phyloP scores from a whole-genome alignment of 1,140 invertebrate species.

The Mylabris phalerata region DNA sequence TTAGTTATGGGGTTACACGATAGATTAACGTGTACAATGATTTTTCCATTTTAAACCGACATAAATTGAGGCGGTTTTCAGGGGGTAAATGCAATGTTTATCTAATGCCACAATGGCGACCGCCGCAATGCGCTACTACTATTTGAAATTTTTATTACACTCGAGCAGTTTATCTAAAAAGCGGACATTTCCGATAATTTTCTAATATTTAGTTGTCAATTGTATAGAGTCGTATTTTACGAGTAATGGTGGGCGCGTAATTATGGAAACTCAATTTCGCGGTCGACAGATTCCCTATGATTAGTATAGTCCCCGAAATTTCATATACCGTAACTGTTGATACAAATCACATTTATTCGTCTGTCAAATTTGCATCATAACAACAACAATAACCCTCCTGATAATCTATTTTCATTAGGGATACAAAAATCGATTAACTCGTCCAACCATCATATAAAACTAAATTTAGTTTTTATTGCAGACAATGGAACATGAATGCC shows the following conservation, averaged over 20 bases:
- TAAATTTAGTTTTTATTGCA: not conserved
- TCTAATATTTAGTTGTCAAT: too few relatives aligned
- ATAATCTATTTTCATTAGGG: too few relatives aligned
- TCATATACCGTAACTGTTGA: conserved; percentile 4
- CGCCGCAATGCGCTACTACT: too few relatives aligned
- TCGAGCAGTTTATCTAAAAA: too few relatives aligned
- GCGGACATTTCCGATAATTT: too few relatives aligned
- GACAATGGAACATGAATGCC: conserved; percentile 5
- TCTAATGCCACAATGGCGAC: too few relatives aligned
- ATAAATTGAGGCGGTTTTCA: too few relatives aligned
- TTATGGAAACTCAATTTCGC: conserved; percentile 34
- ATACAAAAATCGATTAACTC: not conserved
- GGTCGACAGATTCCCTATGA: conserved; percentile 2
- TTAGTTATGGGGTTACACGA: not conserved
- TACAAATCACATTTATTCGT: conserved; percentile 20
- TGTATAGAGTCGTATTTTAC: too few relatives aligned
- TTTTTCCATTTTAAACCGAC: too few relatives aligned
- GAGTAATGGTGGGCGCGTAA: not conserved
- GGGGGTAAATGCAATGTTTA: too few relatives aligned
- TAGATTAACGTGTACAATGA: not conserved
- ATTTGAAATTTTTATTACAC: too few relatives aligned
- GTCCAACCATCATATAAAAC: too few relatives aligned
- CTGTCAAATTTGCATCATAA: conserved; percentile 29
- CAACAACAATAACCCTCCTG: not conserved
- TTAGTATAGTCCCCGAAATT: not conserved